Conservation (phyloP, 1,140 invertebrate genomes). For the Holotrichia oblita region DNA sequence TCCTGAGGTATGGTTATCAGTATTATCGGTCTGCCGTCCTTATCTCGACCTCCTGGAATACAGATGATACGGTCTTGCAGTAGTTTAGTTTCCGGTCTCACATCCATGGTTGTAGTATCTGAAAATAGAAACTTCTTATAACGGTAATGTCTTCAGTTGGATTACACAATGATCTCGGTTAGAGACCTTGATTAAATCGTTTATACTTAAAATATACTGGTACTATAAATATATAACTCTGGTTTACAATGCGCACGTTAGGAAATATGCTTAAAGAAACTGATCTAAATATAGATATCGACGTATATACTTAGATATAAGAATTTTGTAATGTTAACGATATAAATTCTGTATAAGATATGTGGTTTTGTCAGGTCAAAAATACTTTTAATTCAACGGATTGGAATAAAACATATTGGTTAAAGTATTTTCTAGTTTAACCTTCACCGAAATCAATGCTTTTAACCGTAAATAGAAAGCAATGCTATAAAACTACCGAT, state of each 20-base stretch:
- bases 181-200: background rate
- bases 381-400: too few relatives aligned
- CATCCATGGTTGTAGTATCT: conserved; percentile 55
- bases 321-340: too few relatives aligned
- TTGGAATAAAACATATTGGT: too few relatives aligned
- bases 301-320: background rate
- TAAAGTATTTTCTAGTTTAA: too few relatives aligned
- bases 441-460: too few relatives aligned
- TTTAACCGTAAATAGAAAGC: too few relatives aligned
- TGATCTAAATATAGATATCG: background rate
- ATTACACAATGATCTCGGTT: background rate
- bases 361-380: too few relatives aligned
- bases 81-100: conserved; percentile 66
- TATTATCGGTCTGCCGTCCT: conserved; percentile 70
- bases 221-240: background rate
- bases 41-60: conserved; percentile 71
- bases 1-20: conserved; percentile 70
- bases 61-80: conserved; percentile 61
- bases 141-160: background rate
- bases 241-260: background rate
- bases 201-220: background rate
- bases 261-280: background rate
- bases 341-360: too few relatives aligned
- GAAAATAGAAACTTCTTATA: conserved; percentile 40
- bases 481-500: too few relatives aligned